Base-by-base conservation (phyloP, 2,113 vertebrate species). In the Tringa solitaria region DNA sequence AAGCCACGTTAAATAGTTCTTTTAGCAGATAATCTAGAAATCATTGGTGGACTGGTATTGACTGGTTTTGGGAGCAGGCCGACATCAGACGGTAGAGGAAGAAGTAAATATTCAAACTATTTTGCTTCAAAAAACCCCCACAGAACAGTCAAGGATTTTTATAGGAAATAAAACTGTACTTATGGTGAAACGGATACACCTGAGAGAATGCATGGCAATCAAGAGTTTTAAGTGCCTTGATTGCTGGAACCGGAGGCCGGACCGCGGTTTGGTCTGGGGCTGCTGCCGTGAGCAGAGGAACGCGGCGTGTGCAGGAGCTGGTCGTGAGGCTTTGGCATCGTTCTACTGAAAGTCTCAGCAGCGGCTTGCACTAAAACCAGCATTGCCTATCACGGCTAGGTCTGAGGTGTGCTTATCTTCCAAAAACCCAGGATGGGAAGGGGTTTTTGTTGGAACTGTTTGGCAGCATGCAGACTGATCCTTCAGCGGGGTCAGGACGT, bases 141-240 rank as follows among this genome's bases (percentile, higher is more conserved):
- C 63, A 73, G 63, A 80, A 16, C 12, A 77, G 21, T 28, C 19
- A 12, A 77, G 60, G 20, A 73, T 22, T 64, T 72, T 67, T 46
- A 10, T 2, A 30, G 43, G 68, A 84, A 77, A 84, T 80, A 45
- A 70, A 88, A 85, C 0, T 23, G 65, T 75, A 59, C 92, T 91
- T 90, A 83, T 12, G 74, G 54, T 84, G 57, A 97, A 90, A 80
- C 65, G 78, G 86, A 64, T n/a, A 80, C 54, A 90, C 65, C 78
- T 80, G 84, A 86, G 88, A 73, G 84, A 95, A 74, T 14, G 82
- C 60, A 53, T 0, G 32, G 83, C 53, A 67, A 57, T 68, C 59
- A n/a, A 41, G 65, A 30, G 56, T 76, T 80, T 39, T 51, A 81
- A 61, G 35, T 87, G 73, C 60, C 59, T 41, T 14, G 35, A 64